Conservation (phyloP, 1,140 invertebrate genomes). For the Tetramorium parvispinum region DNA sequence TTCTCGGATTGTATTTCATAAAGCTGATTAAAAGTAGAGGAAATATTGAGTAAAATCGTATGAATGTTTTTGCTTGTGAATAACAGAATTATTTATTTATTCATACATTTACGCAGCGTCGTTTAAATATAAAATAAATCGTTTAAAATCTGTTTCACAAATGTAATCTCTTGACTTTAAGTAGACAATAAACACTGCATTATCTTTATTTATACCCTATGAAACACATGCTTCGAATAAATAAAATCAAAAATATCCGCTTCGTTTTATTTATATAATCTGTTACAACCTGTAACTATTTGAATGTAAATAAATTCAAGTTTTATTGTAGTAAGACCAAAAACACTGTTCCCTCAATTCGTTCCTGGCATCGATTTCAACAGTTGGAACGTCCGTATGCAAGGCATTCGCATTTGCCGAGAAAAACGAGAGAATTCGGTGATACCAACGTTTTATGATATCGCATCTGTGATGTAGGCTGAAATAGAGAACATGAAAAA, state of each 20-base stretch:
- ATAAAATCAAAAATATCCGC: neutral
- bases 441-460: constrained; percentile 31
- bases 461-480: neutral
- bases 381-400: neutral
- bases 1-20: neutral
- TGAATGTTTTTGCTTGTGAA: neutral
- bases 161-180: neutral
- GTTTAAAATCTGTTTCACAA: neutral
- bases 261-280: neutral
- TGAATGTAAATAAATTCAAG: constrained; percentile 13
- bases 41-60: neutral
- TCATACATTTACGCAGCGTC: neutral
- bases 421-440: neutral
- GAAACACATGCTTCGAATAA: neutral
- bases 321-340: constrained; percentile 5
- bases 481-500: constrained; percentile 18
- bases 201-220: constrained; percentile 11
- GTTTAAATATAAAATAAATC: neutral
- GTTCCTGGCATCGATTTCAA: constrained; percentile 18
- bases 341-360: constrained; percentile 2
- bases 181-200: neutral
- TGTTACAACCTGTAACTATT: constrained; percentile 6
- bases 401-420: neutral
- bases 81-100: constrained; percentile 28
- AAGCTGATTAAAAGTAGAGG: neutral